phyloP scores from a whole-genome alignment of 2,113 vertebrate genomes.

The Zosterops lateralis region DNA sequence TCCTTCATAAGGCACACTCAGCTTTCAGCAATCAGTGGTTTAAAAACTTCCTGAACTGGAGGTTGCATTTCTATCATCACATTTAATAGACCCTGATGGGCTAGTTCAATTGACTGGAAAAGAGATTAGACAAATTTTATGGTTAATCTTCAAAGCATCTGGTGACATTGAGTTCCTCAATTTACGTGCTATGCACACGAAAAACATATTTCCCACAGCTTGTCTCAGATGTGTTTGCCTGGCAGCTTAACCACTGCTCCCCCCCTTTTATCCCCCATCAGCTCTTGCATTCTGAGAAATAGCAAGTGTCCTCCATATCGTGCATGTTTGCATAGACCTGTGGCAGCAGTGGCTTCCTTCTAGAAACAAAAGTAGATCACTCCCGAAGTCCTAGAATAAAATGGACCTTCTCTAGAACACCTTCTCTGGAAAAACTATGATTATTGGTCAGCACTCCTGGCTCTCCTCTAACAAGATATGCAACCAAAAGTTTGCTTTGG shows the following conservation, averaged over 20 bases:
- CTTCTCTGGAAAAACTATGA: background rate
- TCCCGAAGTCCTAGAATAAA: background rate
- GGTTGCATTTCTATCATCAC: background rate
- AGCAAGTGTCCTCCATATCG: background rate
- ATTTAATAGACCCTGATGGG: background rate
- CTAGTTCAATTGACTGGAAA: conserved; percentile 4
- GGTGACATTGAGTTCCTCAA: background rate
- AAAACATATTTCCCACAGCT: conserved; percentile 7
- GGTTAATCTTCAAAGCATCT: conserved; percentile 47
- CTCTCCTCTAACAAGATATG: background rate
- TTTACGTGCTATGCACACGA: background rate
- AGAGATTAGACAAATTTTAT: conserved; percentile 22
- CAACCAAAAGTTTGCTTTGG: background rate
- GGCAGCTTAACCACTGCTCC: background rate
- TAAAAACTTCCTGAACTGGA: conserved; percentile 15
- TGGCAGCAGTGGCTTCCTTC: background rate
- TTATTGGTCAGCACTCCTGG: background rate
- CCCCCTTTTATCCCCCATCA: background rate
- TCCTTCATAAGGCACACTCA: background rate
- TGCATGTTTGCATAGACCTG: background rate
- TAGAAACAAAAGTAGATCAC: background rate
- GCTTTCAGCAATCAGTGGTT: conserved; percentile 14
- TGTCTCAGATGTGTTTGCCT: background rate
- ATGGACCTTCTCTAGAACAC: background rate
- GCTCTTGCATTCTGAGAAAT: background rate